These are phyloP conservation scores for Catharus minimus DNA, from an alignment of 2,113 vertebrate species.

Conservation along the genomic window DNA sequence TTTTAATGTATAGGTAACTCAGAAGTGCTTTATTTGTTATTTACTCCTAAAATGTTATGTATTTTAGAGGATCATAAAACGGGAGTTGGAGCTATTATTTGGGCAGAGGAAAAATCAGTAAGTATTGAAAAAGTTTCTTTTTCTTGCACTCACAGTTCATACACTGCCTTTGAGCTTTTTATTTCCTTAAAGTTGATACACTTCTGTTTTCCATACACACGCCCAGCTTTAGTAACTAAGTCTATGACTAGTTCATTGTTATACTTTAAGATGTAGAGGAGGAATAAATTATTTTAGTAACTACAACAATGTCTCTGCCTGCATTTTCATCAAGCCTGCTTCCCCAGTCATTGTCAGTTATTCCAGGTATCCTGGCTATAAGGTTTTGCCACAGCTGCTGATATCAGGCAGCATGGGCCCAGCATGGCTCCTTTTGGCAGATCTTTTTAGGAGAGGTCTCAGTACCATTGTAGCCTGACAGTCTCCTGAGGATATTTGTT, in stretches of 20 bases:
- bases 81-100: slow-evolving; percentile 94
- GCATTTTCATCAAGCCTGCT: background rate
- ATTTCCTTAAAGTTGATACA: background rate
- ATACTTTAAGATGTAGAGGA: background rate
- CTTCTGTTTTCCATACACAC: background rate
- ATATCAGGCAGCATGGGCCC: background rate
- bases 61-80: slow-evolving; percentile 95
- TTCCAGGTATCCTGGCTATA: background rate
- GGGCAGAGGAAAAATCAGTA: slow-evolving; percentile 88
- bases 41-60: slow-evolving; percentile 46
- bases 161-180: background rate
- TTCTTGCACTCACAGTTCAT: background rate
- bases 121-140: slow-evolving; percentile 65
- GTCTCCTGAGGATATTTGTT: background rate
- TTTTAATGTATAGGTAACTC: background rate
- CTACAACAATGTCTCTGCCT: background rate
- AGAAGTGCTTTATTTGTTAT: slow-evolving; percentile 1
- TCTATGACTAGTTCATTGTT: background rate
- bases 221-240: background rate
- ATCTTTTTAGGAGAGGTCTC: background rate
- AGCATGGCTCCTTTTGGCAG: background rate
- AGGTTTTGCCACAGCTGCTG: background rate
- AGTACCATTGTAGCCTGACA: background rate
- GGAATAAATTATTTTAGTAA: background rate
- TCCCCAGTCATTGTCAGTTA: background rate